Evolutionary conservation across 2,888 invertebrate species (phyloP), one percentile per base, ranked within the genome.

Genomic region (Cantharis rufa): DNA sequence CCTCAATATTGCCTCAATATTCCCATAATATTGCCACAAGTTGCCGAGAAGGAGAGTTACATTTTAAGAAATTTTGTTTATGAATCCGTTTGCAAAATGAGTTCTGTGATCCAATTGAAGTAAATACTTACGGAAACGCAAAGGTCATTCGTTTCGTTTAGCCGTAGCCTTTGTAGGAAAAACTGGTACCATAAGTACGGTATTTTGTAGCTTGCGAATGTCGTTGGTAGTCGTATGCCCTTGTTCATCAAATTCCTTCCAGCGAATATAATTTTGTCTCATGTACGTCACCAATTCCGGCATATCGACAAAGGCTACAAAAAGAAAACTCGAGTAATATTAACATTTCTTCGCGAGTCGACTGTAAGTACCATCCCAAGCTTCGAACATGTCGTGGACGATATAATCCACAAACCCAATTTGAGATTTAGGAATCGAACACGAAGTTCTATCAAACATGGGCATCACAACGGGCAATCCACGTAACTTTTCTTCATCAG

Each of bases 341-440:
- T 7, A 24, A 16, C 0, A 21, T 16, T 24, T 27, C 7, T 24
- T 10, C 3, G 4, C 10, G 10, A 32, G 3, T 24, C 1, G 3
- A 15, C 15, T 7, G 10, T 28, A 89, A 91, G 89, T 84, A 95
- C 97, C 95, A 86, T 98, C 95, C 98, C 98, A 99, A 28, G 97
- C 96, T 86, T 98, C 97, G 90, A 98, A 96, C 96, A 99, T 98
- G 86, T 98, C 98, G 84, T 96, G 96, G 84, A 98, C 97, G 86
- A 99, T 99, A 89, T 95, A 98, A 89, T 99, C 99, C 81, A 98
- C 95, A 89, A 99, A 99, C 75, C 98, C 97, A 84, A 97, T 96
- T 90, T 99, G 99, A 78, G 98, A 97, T 89, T 98, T 96, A 72
- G 99, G 98, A 86, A 99, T 96, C 85, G 98, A 98, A 89, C 98